A percentile compares a stretch with the other conserved stretches of the same genome.
phyloP scores from a whole-genome alignment of 2,888 invertebrate species.

The Clivina fossor region DNA sequence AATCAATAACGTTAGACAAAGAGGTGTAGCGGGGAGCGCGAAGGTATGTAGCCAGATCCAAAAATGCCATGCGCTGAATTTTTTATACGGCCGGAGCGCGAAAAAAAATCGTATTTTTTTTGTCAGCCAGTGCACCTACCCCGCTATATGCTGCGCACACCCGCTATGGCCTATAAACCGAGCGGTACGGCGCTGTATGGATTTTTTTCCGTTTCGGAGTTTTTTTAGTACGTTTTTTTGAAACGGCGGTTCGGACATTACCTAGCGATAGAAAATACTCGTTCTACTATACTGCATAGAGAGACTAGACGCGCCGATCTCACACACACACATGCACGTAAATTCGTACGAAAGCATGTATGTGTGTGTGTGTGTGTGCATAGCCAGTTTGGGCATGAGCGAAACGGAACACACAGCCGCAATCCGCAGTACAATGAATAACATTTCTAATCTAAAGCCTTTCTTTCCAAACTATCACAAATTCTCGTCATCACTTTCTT shows the following conservation, averaged over 20 bases:
- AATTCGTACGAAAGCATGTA: too few relatives aligned
- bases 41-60: conserved; percentile 29
- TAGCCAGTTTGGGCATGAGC: too few relatives aligned
- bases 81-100: conserved; percentile 31
- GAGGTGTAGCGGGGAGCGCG: conserved; percentile 41
- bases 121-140: neutral
- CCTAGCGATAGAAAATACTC: conserved; percentile 22
- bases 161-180: conserved; percentile 17
- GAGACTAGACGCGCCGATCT: too few relatives aligned
- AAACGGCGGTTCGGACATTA: conserved; percentile 27
- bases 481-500: too few relatives aligned
- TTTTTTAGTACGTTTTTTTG: conserved; percentile 28
- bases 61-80: conserved; percentile 34
- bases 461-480: too few relatives aligned
- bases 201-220: conserved; percentile 32
- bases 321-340: too few relatives aligned
- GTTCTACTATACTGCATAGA: too few relatives aligned
- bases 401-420: too few relatives aligned
- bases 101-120: conserved; percentile 33
- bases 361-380: too few relatives aligned
- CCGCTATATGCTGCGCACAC: conserved; percentile 9
- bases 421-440: too few relatives aligned
- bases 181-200: conserved; percentile 31
- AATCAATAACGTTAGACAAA: conserved; percentile 49
- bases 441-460: too few relatives aligned